Conservation (phyloP, 2,113 vertebrate species). For the Saguinus imperator region DNA sequence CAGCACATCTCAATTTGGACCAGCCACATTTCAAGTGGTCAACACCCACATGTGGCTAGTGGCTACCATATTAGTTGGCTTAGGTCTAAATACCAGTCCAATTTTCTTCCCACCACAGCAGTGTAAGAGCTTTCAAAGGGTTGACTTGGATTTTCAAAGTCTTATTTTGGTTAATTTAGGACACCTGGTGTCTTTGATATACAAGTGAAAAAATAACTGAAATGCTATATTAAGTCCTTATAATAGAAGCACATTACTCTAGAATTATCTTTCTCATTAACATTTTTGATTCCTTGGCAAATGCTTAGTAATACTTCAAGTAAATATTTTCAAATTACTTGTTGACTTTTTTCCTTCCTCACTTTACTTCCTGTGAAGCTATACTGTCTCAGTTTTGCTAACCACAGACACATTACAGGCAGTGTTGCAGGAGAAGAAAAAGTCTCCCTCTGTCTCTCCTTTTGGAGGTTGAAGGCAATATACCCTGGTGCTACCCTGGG, state of each 20-base stretch:
- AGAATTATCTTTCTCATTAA: slow-evolving; percentile 67
- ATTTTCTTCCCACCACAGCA: not conserved
- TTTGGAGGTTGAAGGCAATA: slow-evolving; percentile 79
- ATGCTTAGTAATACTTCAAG: slow-evolving; percentile 56
- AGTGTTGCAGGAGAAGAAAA: slow-evolving; percentile 71
- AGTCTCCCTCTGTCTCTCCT: slow-evolving; percentile 68
- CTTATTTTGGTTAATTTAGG: slow-evolving; percentile 17
- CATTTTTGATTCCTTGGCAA: slow-evolving; percentile 74
- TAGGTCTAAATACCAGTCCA: not conserved
- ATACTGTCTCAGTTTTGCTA: slow-evolving; percentile 69
- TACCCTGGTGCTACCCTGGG: slow-evolving; percentile 83
- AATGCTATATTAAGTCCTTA: not conserved
- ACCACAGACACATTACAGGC: slow-evolving; percentile 71
- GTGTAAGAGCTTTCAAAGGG: not conserved
- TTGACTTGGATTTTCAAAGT: slow-evolving; percentile 26
- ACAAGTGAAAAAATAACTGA: not conserved
- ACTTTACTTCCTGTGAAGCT: slow-evolving; percentile 36
- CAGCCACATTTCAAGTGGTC: not conserved
- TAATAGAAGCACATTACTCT: slow-evolving; percentile 65
- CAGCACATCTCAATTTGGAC: not conserved
- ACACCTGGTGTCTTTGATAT: not conserved
- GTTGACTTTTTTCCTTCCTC: slow-evolving; percentile 11
- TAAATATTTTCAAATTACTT: slow-evolving; percentile 53
- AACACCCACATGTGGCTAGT: not conserved
- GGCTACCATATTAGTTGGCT: not conserved